Evolutionary conservation across 1,140 invertebrate genomes (phyloP).

Genomic region (Heliothis virescens): DNA sequence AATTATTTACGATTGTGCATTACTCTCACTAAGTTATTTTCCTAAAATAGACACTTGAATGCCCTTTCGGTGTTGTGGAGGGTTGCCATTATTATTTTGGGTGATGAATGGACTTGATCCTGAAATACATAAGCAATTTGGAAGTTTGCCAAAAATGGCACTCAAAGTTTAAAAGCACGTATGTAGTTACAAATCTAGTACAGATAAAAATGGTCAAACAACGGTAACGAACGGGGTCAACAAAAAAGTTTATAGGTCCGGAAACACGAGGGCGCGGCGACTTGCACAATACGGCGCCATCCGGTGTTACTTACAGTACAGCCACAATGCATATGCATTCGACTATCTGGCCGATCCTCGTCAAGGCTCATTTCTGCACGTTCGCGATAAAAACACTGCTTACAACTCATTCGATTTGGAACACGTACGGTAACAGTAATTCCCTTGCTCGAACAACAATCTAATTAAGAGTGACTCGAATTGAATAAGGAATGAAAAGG

Average conservation of each 20-base stretch:
- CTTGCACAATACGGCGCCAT: constrained; percentile 64
- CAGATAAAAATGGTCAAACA: neutral
- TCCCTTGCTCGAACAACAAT: constrained; percentile 52
- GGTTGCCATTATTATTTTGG: constrained; percentile 20
- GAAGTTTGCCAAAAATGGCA: constrained; percentile 4
- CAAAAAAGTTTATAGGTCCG: constrained; percentile 53
- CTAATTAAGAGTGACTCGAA: constrained; percentile 56
- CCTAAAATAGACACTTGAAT: constrained; percentile 29
- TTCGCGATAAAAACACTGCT: constrained; percentile 53
- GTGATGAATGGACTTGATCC: neutral
- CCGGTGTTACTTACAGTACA: constrained; percentile 48
- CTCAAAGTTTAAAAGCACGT: neutral
- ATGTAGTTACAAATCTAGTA: constrained; percentile 25
- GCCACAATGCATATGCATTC: constrained; percentile 51
- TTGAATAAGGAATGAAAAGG: constrained; percentile 58
- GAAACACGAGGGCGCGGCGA: constrained; percentile 61
- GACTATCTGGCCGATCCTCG: constrained; percentile 42
- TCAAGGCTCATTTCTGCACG: constrained; percentile 55
- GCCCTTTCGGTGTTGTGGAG: constrained; percentile 2
- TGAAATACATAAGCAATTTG: constrained; percentile 34
- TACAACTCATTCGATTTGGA: constrained; percentile 48
- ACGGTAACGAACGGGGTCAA: constrained; percentile 33
- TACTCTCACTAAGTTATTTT: constrained; percentile 45
- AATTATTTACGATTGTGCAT: constrained; percentile 36
- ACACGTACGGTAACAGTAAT: constrained; percentile 51